Conservation (phyloP, 2,113 vertebrate species). For the Marmota flaviventris region DNA sequence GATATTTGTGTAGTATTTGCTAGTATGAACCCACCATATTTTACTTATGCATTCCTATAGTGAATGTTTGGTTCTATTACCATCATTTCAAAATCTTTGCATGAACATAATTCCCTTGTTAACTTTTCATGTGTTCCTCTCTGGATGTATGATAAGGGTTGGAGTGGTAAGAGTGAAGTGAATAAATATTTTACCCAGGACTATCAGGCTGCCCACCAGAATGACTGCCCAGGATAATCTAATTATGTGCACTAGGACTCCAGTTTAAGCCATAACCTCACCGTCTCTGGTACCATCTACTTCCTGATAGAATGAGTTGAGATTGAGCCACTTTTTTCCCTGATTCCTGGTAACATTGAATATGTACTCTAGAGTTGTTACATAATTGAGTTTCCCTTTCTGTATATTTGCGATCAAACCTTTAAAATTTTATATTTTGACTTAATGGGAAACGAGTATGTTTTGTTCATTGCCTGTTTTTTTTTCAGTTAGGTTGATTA, state of each 20-base stretch:
- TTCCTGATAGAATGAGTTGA: not conserved
- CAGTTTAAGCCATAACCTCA: not conserved
- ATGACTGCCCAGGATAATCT: not conserved
- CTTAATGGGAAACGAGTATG: conserved; percentile 8
- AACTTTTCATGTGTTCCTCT: not conserved
- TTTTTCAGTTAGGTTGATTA: not conserved
- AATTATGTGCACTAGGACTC: not conserved
- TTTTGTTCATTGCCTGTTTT: conserved; percentile 16
- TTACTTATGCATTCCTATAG: not conserved
- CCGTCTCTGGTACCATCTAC: too few species aligned
- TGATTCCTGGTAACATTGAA: not conserved
- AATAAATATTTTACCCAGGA: not conserved
- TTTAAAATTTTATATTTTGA: conserved; percentile 25
- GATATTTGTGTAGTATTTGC: not conserved
- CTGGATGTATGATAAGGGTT: not conserved
- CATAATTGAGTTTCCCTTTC: not conserved
- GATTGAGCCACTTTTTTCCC: not conserved
- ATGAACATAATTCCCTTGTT: not conserved
- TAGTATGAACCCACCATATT: not conserved
- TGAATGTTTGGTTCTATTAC: not conserved
- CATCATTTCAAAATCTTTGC: not conserved
- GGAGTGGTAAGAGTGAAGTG: not conserved
- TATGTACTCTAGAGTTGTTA: not conserved
- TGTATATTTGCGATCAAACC: not conserved
- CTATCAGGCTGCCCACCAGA: not conserved